These are phyloP conservation scores for Drosophila lacicola DNA, from an alignment of 2,888 invertebrate genomes.

Conservation along the genomic window DNA sequence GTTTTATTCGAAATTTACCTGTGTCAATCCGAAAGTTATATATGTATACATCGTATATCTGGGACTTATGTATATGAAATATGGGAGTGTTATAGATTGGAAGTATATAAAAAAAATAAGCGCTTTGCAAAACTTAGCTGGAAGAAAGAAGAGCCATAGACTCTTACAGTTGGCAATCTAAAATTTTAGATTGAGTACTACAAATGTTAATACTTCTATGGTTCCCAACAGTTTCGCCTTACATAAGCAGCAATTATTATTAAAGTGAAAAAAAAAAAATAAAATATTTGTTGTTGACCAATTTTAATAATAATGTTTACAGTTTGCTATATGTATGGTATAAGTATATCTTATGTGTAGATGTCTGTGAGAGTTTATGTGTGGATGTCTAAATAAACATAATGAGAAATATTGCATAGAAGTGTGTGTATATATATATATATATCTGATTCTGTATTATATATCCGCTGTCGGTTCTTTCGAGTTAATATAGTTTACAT, in stretches of 20 bases:
- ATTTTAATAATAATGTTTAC: constrained; percentile 64
- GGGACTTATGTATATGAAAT: constrained; percentile 15
- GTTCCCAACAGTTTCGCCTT: constrained; percentile 1
- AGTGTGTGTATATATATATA: constrained; percentile 29
- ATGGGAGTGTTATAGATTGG: constrained; percentile 11
- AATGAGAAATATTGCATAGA: constrained; percentile 70
- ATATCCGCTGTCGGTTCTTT: constrained; percentile 21
- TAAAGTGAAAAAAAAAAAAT: constrained; percentile 27
- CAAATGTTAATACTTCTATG: constrained; percentile 1
- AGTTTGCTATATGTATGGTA: constrained; percentile 43
- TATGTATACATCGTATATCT: constrained; percentile 35
- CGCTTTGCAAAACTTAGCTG: constrained; percentile 6
- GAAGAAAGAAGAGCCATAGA: constrained; percentile 1
- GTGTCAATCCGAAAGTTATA: constrained; percentile 60
- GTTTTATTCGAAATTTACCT: constrained; percentile 54
- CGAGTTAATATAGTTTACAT: constrained; percentile 29
- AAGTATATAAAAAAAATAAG: not conserved
- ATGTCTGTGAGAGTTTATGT: constrained; percentile 33
- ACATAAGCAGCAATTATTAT: constrained; percentile 6
- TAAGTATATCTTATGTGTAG: constrained; percentile 40
- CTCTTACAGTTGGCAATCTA: not conserved
- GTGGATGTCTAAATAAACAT: constrained; percentile 46
- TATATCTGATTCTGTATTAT: constrained; percentile 29
- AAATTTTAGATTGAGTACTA: constrained; percentile 4
- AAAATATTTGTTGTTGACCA: constrained; percentile 11